Base-by-base conservation (phyloP, 2,797 vertebrate species). In the Sarcoramphus papa region DNA sequence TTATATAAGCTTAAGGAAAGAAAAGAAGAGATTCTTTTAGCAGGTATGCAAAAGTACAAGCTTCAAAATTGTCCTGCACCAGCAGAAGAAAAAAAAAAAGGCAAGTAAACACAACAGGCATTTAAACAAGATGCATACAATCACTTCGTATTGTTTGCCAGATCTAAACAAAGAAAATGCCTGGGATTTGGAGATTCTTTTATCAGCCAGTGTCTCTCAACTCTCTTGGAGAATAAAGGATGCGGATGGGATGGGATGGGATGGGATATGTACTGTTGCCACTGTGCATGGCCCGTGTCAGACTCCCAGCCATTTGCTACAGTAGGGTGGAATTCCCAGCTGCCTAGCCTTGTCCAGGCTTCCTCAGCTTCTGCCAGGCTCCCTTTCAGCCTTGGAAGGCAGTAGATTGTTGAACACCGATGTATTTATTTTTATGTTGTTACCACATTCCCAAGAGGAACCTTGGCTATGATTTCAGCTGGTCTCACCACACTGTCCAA, bases 401-500 rank as follows among this genome's bases (percentile, higher is more conserved):
- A 92, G 72, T 78, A 73, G 80, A 74, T 95, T 88, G 73, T 95
- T 80, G 68, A 97, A 76, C 94, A 93, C 81, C 93, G 70, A 25
- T 88, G 90, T 89, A 94, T 98, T 97, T 97, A 95, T 97, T 95
- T 97, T 97, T 98, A 84, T 95, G 75, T 94, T 96, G 95, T 97
- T 97, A 92, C 93, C 95, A 72, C 88, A 76, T 92, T 94, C 95
- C 93, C 82, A 79, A 78, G 82, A 94, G 85, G 60, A 97, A 87
- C 85, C 72, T 91, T 97, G 90, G 96, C 95, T 97, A 81, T 90
- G 89, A 93, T 97, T 98, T 97, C 97, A 97, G 92, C 77, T 90
- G 76, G 97, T 97, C 95, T 94, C 90, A 93, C 94, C 90, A 95
- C 80, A 60, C 92, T 96, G 92, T 96, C 91, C 93, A 97, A 96